phyloP scores from a whole-genome alignment of 2,888 invertebrate species.

The Drosophila percnosoma region DNA sequence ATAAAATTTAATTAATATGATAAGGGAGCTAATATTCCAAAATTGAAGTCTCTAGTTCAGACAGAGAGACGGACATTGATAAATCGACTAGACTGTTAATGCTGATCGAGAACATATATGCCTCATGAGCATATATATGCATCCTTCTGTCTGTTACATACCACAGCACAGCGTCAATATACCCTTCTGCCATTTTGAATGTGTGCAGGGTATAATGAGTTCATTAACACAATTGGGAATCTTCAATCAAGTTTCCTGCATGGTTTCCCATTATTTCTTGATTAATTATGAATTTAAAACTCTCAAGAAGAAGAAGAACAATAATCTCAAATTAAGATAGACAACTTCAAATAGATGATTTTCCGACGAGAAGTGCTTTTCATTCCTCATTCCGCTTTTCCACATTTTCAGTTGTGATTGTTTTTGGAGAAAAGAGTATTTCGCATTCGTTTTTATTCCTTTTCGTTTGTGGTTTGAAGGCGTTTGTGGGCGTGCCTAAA shows the following conservation, averaged over 20 bases:
- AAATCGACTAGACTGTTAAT: not conserved
- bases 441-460: not conserved
- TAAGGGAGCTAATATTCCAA: too few relatives aligned
- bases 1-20: too few relatives aligned
- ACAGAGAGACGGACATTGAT: too few relatives aligned
- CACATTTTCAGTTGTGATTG: not conserved
- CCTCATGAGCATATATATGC: too few relatives aligned
- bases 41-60: too few relatives aligned
- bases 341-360: not conserved
- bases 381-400: not conserved
- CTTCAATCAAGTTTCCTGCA: not conserved
- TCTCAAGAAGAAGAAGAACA: not conserved
- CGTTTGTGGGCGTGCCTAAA: slow-evolving; percentile 19
- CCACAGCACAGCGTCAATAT: not conserved
- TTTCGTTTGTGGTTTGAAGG: not conserved
- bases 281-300: not conserved
- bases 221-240: not conserved
- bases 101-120: not conserved
- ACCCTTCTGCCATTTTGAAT: not conserved
- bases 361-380: not conserved
- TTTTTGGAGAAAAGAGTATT: not conserved
- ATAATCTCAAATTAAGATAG: not conserved
- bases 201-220: not conserved
- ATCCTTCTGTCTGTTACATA: not conserved
- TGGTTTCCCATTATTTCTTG: not conserved